A percentile compares a stretch with the other conserved stretches of the same genome.
These are phyloP conservation scores for Cenopis cana DNA, from an alignment of 2,888 invertebrate species.

Conservation along the genomic window DNA sequence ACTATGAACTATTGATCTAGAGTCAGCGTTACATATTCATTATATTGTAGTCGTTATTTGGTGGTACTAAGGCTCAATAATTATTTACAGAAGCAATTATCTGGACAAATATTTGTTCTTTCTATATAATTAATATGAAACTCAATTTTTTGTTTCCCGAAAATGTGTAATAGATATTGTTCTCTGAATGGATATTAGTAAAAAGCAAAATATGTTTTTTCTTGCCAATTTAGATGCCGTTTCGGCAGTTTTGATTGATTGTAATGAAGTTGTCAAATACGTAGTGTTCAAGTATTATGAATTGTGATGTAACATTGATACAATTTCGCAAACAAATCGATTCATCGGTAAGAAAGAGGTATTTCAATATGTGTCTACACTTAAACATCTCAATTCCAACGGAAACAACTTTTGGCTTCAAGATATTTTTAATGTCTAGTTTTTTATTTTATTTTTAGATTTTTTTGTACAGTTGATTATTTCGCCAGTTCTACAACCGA, in stretches of 20 bases:
- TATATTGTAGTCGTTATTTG: not conserved
- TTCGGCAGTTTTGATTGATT: not conserved
- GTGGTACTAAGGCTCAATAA: not conserved
- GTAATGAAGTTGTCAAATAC: not conserved
- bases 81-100: not conserved
- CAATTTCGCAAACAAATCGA: not conserved
- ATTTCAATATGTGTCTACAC: not conserved
- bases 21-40: not conserved
- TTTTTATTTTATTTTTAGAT: too few species aligned
- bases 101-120: not conserved
- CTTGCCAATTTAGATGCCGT: constrained; percentile 17
- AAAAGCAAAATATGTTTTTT: constrained; percentile 8
- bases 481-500: not conserved
- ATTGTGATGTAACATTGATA: not conserved
- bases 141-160: constrained; percentile 41
- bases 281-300: not conserved
- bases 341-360: not conserved
- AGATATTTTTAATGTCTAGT: too few species aligned
- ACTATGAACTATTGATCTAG: not conserved
- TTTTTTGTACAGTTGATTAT: not conserved
- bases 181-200: constrained; percentile 4
- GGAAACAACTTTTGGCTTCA: too few species aligned
- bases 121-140: constrained; percentile 40
- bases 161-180: not conserved
- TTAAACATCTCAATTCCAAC: too few species aligned